These are phyloP conservation scores for Perodicticus potto DNA, from an alignment of 2,797 vertebrate genomes.

Conservation along the genomic window DNA sequence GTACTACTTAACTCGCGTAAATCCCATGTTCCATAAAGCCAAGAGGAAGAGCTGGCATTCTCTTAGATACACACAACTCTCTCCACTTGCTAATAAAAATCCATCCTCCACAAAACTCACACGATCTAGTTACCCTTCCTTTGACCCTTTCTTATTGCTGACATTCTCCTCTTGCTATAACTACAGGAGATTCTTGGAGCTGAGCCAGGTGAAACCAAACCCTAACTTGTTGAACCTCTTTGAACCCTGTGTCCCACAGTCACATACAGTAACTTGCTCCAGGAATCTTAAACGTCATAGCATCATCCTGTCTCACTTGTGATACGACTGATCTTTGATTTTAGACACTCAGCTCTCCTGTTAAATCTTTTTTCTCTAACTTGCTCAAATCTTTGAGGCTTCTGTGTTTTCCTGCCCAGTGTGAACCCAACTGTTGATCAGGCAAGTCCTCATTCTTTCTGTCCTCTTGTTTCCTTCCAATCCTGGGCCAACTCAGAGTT, in stretches of 20 bases:
- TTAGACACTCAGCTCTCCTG: not conserved
- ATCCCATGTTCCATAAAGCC: not conserved
- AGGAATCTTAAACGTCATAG: not conserved
- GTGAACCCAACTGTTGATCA: not conserved
- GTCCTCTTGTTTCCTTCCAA: not conserved
- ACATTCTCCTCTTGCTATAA: not conserved
- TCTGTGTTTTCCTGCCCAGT: not conserved
- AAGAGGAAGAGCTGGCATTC: not conserved
- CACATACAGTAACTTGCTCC: not conserved
- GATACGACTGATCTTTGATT: not conserved
- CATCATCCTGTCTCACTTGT: not conserved
- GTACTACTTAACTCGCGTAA: not conserved
- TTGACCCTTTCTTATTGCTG: not conserved
- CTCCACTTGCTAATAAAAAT: not conserved
- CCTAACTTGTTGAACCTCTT: not conserved
- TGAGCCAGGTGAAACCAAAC: not conserved
- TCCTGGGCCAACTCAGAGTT: not conserved
- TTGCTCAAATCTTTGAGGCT: not conserved
- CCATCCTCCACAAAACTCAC: not conserved
- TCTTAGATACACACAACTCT: too few species aligned
- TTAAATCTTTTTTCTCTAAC: not conserved
- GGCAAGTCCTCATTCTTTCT: not conserved
- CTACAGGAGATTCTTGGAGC: not conserved
- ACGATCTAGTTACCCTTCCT: fast-evolving
- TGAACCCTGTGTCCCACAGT: not conserved